Base-by-base conservation (phyloP, 64 coral and sea anemone genomes). In the Montipora foliosa region DNA sequence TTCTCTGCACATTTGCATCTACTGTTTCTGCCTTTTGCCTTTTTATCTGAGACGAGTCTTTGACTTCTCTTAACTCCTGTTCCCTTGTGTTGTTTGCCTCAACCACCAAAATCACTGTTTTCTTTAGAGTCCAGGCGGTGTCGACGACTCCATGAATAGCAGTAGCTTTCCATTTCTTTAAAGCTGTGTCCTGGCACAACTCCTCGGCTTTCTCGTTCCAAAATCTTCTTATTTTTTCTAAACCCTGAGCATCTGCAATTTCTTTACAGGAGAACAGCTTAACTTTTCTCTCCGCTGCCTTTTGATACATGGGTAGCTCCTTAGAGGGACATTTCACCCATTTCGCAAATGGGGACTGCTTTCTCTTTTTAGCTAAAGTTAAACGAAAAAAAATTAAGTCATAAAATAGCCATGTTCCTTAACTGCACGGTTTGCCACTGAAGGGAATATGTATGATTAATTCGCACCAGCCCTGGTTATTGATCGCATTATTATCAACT, bases 171-270 rank as follows among this genome's bases (percentile, higher is more conserved):
- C 74, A 76, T 14, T 76, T 76, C 14, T 76, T 76, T 14, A 76
- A 76, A 8, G 25, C 74, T 14, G 24, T 76, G 74, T 76, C 29
- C 74, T 76, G 74, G 74, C 73, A 76, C 74, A 76, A 13, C 74
- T 76, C 74, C 37, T 76, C 74, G 6, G 74, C 20, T 14, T 76
- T 76, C 74, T 76, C 29, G 14, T 76, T 76, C 74, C 74, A 76
- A 76, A 76, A 76, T 12, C 73, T 24, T 13, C 44, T 13, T 47
- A 48, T 77, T 77, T 77, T 48, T 22, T 78, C 46, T 14, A 78
- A 78, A 12, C 15, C 76, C 16, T 47, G 76, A 49, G 76, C 46
- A 1, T 78, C 76, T 49, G 9, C 76, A 78, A 78, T 78, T 78
- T 78, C 44, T 78, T 78, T 78, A 78, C 76, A 0, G 24, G 71